phyloP scores from a whole-genome alignment of 2,113 vertebrate genomes.

The Ceyx cyanopectus region DNA sequence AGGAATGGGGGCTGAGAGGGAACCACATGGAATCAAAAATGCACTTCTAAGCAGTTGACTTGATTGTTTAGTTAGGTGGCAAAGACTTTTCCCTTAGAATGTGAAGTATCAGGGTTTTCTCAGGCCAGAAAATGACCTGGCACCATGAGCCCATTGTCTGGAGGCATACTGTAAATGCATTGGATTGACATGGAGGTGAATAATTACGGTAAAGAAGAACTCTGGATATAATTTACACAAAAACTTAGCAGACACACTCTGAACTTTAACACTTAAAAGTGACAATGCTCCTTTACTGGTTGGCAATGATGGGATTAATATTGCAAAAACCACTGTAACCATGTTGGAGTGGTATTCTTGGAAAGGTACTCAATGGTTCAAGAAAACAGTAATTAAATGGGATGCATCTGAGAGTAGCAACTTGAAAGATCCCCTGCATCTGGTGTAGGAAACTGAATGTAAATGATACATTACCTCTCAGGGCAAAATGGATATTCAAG shows the following conservation, averaged over 20 bases:
- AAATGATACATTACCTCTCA: not conserved
- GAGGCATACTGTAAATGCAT: conserved; percentile 41
- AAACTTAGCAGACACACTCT: not conserved
- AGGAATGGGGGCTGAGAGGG: not conserved
- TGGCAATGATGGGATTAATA: not conserved
- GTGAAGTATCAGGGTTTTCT: not conserved
- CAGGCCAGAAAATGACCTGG: not conserved
- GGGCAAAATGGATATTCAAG: not conserved
- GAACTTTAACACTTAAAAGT: not conserved
- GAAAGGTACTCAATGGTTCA: not conserved
- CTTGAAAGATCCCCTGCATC: not conserved
- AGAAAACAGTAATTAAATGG: conserved; percentile 6
- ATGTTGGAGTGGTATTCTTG: not conserved
- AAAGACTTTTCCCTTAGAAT: not conserved
- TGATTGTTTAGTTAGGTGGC: not conserved
- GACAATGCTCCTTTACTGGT: not conserved
- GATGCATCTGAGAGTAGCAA: not conserved
- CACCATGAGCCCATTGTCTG: not conserved
- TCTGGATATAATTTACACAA: not conserved
- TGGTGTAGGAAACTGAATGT: not conserved
- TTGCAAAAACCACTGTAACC: not conserved
- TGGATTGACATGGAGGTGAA: conserved; percentile 35
- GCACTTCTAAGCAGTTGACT: not conserved
- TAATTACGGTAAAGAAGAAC: not conserved
- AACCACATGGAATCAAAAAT: not conserved